Base-by-base conservation (phyloP, 2,113 vertebrate species). In the Muscicapa adusta region DNA sequence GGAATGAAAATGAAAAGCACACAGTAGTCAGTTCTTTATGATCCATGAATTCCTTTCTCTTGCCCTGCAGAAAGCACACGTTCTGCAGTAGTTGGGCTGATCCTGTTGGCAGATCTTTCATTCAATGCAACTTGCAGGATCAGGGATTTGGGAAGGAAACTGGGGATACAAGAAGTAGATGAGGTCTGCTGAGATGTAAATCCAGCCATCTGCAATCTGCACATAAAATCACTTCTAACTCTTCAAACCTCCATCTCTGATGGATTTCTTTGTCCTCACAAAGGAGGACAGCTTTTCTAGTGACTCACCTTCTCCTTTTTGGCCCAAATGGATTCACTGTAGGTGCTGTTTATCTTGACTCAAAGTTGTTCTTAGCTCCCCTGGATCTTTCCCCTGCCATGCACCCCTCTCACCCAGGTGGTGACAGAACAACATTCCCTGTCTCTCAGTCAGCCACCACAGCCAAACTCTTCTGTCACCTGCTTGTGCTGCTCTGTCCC, bases 1-100 rank as follows among this genome's bases (percentile, higher is more conserved):
- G 80, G 85, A 82, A 48, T 78, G 10, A 71, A 93, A 94, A 94
- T 54, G 47, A 45, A 87, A 94, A 92, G 36, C 50, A 79, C 42
- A 24, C 53, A 89, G 68, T 61, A 81, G 73, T 86, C 76, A 50
- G 66, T 72, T 48, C 33, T 75, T 94, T 82, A 72, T 75, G 70
- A 65, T 86, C 65, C 80, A 43, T 53, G 53, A 85, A 82, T 94
- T 91, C 76, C 88, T 92, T 92, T 87, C 60, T 81, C 48, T 48
- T 91, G 76, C 80, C 76, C 61, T 61, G 65, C 70, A 92, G 84
- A 95, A 89, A 89, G 73, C 54, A 84, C 57, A 33, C 14, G 54
- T 65, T 94, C 73, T 75, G 29, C 50, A 70, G 42, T 54, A 50
- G 66, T 4, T 68, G 65, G 28, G 29, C 45, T 54, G 65, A 63